A percentile compares a stretch with the other conserved stretches of the same genome.
These are phyloP conservation scores for Trichonephila clavipes DNA, from an alignment of 1,140 invertebrate genomes.

Conservation along the genomic window DNA sequence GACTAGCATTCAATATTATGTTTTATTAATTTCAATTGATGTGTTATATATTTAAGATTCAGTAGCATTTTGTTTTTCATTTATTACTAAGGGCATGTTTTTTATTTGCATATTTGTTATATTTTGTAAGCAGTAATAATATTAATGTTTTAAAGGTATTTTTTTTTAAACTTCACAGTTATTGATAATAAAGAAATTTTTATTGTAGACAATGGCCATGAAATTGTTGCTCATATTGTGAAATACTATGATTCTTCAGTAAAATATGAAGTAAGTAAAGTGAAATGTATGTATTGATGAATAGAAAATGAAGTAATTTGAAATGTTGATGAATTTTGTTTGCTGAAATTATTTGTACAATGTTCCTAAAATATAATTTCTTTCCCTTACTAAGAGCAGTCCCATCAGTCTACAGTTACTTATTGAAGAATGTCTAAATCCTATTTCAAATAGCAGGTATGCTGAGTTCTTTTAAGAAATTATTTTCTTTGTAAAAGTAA, in stretches of 20 bases:
- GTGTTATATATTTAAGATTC: no score
- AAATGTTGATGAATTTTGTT: not conserved
- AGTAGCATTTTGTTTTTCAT: no score
- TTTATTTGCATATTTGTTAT: no score
- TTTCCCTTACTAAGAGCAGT: conserved; percentile 45
- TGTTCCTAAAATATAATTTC: not conserved
- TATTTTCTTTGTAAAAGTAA: no score
- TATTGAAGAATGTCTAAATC: conserved; percentile 78
- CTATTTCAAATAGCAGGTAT: conserved; percentile 77
- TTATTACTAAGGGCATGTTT: no score
- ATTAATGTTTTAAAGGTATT: no score
- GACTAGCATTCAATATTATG: no score
- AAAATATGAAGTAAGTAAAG: conserved; percentile 74
- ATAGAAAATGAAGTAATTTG: not conserved
- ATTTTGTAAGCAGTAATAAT: no score
- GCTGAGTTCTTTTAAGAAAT: not conserved
- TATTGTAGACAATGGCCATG: conserved; percentile 63
- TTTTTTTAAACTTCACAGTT: not conserved
- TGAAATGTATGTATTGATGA: no score
- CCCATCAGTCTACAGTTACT: conserved; percentile 72
- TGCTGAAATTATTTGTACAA: not conserved
- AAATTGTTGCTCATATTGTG: conserved; percentile 76
- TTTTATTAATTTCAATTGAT: no score
- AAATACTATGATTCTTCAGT: conserved; percentile 70
- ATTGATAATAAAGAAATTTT: not conserved